Base-by-base conservation (phyloP, 2,797 vertebrate species). In the Xiphophorus birchmanni region DNA sequence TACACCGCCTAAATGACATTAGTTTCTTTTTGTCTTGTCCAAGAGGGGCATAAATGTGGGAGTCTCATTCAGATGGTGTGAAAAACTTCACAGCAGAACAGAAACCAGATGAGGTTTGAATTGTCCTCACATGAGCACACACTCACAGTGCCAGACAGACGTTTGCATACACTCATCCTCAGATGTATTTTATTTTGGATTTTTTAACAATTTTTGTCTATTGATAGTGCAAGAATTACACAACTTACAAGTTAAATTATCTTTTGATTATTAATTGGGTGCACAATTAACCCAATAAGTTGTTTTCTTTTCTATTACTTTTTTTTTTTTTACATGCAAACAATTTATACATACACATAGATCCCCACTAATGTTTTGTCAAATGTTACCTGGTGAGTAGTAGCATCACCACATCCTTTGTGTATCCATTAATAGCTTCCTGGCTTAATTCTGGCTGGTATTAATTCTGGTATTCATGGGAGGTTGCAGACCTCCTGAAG, bases 31-130 rank as follows among this genome's bases (percentile, higher is more conserved):
- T 75, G 56, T 52, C 40, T 56, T 37, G 7, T 65, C 15, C 60
- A 63, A 63, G 60, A 35, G 32, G 32, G 35, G 29, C 58, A 65
- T 18, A 65, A 21, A 37, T 65, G 29, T 84, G 71, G 65, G 67
- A 52, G 78, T 48, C 17, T 40, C 10, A 10, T 23, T 42, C 65
- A 69, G 76, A 58, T 73, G 50, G 80, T 73, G 91, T 90, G 73
- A 88, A 81, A 87, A 78, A 93, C 90, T 88, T 92, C 87, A 91
- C 85, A 86, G 75, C 77, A 73, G 73, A 86, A 87, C 79, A 91
- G 74, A 89, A 95, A 93, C 88, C 93, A 95, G 91, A 94, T 89
- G 90, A 91, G 50, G 78, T 82, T 82, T 85, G 82, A 77, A 84
- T 85, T 90, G 84, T 90, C 87, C 85, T 89, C 83, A 87, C 81